Base-by-base conservation (phyloP, 2,888 invertebrate species). In the Chorisops tibialis region DNA sequence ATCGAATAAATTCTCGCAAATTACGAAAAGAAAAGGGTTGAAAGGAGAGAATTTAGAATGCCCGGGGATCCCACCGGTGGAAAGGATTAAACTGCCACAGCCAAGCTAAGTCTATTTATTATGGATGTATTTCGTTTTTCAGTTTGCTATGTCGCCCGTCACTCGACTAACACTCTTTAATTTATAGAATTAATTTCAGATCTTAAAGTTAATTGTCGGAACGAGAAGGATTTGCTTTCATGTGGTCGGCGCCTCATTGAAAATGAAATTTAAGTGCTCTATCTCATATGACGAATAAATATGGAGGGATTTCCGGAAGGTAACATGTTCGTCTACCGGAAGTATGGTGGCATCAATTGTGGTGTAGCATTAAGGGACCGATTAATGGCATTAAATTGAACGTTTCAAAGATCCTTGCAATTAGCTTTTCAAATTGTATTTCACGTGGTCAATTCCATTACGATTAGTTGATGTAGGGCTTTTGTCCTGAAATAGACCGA, bases 1-100 rank as follows among this genome's bases (percentile, higher is more conserved):
- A 61, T 43, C 56, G 63, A 60, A 63, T 63, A 63, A 63, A 63
- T 60, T 63, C 61, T 50, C 63, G 61, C 58, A 63, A 63, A 63
- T 63, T 63, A 61, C 63, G 35, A 41, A 19, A 38, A 51, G 30
- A 56, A 59, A 63, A 58, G 63, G 58, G 61, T 61, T 63, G 51
- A 63, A 47, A 58, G 56, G 43, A 38, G 54, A 39, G 35, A 63
- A 63, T 60, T 63, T 63, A 49, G 21, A 21, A 2, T 30, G 9
- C 30, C 30, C 30, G 30, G n/a, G n/a, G n/a, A 37, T 16, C 39
- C 39, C 19, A 24, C 24, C 38, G 51, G 30, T 30, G 11, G 45
- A 45, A 22, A 45, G 49, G 51, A 61, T 51, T 61, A 61, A 60
- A 60, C n/a, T 14, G 39, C 16, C n/a, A n/a, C 41, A 41, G 41